Evolutionary conservation across 2,113 vertebrate species (phyloP), one percentile per base, ranked within the genome.

Genomic region (Hypocryptadius cinnamomeus): DNA sequence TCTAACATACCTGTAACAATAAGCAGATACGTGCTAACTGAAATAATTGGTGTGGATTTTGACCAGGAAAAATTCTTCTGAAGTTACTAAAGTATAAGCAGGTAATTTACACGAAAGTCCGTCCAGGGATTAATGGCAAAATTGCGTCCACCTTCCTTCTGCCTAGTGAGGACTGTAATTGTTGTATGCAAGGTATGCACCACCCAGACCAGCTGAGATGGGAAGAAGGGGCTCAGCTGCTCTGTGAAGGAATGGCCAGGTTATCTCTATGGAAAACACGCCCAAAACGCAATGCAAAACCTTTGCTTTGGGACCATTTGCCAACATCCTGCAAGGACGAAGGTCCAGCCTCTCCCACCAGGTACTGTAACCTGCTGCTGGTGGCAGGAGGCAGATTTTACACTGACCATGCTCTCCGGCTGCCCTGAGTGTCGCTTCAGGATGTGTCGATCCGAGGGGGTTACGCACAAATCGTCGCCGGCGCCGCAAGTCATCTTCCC

Each of bases 401-500:
- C 94, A 98, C 99, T 99, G 98, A 99, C 99, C 99, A 64, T 99
- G 99, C 40, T 99, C 99, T 90, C 98, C 96, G 31, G 98, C 98
- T 72, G 98, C 98, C 98, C 98, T 99, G 94, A 99, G 99, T 23
- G 98, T 98, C 76, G 99, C 99, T 98, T 99, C 98, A 70, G 99
- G 98, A 98, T 99, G 99, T 97, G 98, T 98, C 89, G 99, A 99
- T 98, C 99, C 99, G 54, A 98, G 98, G 96, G 98, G 98, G 98
- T 99, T 99, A 95, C 98, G 98, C 97, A 99, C 98, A 98, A 99
- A 99, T 97, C 99, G 99, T 90, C 98, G 98, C 94, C 99, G 99
- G 98, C 99, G 98, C 98, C 99, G 98, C 98, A 99, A 98, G 98
- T 99, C 99, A 98, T 99, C 99, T 98, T 99, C 99, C 99, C 99